phyloP scores from a whole-genome alignment of 2,888 invertebrate genomes.

The Mesoligia furuncula region DNA sequence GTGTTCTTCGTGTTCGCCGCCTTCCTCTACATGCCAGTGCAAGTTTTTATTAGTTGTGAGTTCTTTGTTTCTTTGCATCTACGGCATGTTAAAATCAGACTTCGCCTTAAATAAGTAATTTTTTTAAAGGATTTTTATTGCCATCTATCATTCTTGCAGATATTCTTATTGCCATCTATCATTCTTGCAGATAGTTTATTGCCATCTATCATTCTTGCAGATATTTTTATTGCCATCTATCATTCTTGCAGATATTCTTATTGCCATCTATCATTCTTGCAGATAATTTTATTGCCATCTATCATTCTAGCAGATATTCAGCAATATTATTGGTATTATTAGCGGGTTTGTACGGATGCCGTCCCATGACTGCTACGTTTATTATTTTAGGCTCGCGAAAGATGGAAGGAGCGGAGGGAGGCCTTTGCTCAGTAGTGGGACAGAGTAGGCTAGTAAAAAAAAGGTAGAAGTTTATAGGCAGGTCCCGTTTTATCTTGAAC shows the following conservation, averaged over 20 bases:
- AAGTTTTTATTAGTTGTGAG: conserved; percentile 78
- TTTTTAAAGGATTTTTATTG: background rate
- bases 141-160: background rate
- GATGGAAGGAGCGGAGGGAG: no score
- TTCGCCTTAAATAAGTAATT: background rate
- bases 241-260: background rate
- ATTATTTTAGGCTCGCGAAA: no score
- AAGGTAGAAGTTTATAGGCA: background rate
- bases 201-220: background rate
- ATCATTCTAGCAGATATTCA: background rate
- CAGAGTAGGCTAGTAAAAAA: no score
- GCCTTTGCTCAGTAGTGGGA: no score
- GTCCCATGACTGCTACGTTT: no score
- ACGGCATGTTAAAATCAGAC: background rate
- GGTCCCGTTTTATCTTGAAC: background rate
- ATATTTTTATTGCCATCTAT: background rate
- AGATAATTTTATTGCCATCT: background rate
- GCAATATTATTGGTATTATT: background rate
- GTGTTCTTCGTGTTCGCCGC: conserved; percentile 62
- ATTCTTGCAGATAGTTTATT: background rate
- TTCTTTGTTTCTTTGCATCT: conserved; percentile 21
- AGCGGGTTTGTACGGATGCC: background rate
- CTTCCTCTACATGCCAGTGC: conserved; percentile 76
- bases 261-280: background rate
- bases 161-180: background rate